Evolutionary conservation across 2,888 invertebrate genomes (phyloP).

Genomic region (Chrysotoxum bicinctum): DNA sequence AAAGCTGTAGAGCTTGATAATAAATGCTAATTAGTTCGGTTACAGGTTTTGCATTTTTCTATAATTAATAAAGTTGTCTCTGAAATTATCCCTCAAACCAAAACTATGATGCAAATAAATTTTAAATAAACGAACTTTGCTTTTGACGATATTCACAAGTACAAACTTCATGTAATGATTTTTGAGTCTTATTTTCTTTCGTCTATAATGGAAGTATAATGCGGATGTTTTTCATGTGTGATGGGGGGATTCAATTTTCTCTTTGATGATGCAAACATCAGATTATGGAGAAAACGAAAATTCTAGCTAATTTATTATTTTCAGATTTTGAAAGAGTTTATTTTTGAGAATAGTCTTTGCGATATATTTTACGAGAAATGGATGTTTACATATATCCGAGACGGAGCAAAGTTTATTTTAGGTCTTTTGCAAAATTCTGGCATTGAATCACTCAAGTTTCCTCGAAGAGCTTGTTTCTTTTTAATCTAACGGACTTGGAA

Average conservation of each 20-base stretch:
- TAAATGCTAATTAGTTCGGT: slow-evolving; percentile 34
- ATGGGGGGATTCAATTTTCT: background rate
- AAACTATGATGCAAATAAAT: background rate
- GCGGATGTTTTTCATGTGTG: slow-evolving; percentile 15
- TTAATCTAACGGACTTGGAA: background rate
- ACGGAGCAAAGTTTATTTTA: background rate
- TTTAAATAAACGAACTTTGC: background rate
- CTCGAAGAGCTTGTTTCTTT: background rate
- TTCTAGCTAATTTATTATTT: slow-evolving; percentile 11
- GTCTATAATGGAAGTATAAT: background rate
- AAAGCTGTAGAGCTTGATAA: background rate
- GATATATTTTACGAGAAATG: background rate
- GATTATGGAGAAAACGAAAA: background rate
- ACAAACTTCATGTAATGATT: background rate
- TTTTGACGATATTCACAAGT: background rate
- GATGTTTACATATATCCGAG: background rate
- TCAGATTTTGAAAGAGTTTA: slow-evolving; percentile 13
- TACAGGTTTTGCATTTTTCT: background rate
- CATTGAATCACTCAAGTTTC: background rate
- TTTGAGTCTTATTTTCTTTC: background rate
- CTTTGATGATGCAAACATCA: slow-evolving; percentile 10
- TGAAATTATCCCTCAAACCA: background rate
- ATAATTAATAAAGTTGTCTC: background rate
- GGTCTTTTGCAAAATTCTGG: background rate
- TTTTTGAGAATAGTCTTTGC: background rate